Evolutionary conservation across 2,113 vertebrate genomes (phyloP).

Genomic region (Malaclemys terrapin): DNA sequence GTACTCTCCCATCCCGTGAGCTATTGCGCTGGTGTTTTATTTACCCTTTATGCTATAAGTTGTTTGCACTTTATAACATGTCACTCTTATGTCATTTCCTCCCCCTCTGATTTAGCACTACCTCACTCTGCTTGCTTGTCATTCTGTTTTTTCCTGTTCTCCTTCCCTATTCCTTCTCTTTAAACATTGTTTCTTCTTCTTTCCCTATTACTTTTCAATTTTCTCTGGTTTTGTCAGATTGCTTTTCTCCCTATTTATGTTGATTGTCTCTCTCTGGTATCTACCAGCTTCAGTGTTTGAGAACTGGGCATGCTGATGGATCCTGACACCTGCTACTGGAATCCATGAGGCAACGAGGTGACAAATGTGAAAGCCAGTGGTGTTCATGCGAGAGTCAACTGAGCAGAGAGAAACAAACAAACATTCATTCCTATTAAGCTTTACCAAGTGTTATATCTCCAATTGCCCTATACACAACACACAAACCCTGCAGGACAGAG

Average conservation of each 20-base stretch:
- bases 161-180: neutral
- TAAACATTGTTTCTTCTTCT: neutral
- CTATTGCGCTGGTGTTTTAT: neutral
- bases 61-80: neutral
- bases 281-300: neutral
- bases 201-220: neutral
- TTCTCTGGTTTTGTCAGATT: neutral
- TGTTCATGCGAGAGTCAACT: neutral
- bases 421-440: neutral
- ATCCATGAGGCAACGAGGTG: neutral
- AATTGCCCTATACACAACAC: neutral
- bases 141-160: neutral
- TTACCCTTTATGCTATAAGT: neutral
- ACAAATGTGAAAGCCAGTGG: neutral
- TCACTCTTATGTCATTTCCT: neutral
- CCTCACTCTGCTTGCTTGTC: neutral
- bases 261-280: neutral
- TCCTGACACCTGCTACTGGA: neutral
- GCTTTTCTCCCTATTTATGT: neutral
- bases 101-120: neutral
- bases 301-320: neutral
- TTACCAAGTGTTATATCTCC: neutral
- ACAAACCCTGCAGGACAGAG: neutral
- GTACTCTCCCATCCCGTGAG: neutral
- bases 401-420: neutral